Percentiles rank a stretch among this genome's conserved stretches.
Conservation (phyloP, 2,888 invertebrate genomes). For the Hirtodrosophila confusa region DNA sequence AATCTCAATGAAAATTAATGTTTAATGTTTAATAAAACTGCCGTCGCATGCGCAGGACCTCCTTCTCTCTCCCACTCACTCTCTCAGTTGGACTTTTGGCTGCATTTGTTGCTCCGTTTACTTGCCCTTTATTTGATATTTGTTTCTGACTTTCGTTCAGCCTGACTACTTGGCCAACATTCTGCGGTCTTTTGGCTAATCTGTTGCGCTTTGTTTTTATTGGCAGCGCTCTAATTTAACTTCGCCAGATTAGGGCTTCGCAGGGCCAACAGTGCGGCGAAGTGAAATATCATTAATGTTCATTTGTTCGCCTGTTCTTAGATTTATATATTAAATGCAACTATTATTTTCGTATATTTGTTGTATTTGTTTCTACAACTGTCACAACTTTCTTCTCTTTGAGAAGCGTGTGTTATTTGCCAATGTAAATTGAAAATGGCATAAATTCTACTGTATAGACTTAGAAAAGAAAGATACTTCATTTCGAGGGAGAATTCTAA, state of each 20-base stretch:
- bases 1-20: slow-evolving; percentile 80
- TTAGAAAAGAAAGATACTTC: too few species aligned
- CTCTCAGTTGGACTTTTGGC: slow-evolving; percentile 34
- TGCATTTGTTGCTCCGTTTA: slow-evolving; percentile 29
- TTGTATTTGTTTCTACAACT: too few species aligned
- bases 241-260: slow-evolving; percentile 46
- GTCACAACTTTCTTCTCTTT: too few species aligned
- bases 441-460: too few species aligned
- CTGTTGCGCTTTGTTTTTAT: slow-evolving; percentile 69
- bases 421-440: too few species aligned
- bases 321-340: too few species aligned
- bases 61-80: neutral
- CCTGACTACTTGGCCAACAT: slow-evolving; percentile 35
- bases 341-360: too few species aligned
- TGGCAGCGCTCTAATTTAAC: slow-evolving; percentile 51
- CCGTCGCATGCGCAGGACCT: slow-evolving; percentile 17
- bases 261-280: neutral
- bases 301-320: neutral
- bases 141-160: slow-evolving; percentile 11
- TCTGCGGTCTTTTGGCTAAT: slow-evolving; percentile 55
- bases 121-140: slow-evolving; percentile 30
- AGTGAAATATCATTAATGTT: neutral
- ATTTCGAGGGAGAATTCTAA: too few species aligned
- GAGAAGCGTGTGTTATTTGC: too few species aligned
- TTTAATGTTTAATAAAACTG: slow-evolving; percentile 64